Evolutionary conservation across 1,140 invertebrate genomes (phyloP), one percentile per base, ranked within the genome.

Genomic region (Caenorhabditis brenneri): DNA sequence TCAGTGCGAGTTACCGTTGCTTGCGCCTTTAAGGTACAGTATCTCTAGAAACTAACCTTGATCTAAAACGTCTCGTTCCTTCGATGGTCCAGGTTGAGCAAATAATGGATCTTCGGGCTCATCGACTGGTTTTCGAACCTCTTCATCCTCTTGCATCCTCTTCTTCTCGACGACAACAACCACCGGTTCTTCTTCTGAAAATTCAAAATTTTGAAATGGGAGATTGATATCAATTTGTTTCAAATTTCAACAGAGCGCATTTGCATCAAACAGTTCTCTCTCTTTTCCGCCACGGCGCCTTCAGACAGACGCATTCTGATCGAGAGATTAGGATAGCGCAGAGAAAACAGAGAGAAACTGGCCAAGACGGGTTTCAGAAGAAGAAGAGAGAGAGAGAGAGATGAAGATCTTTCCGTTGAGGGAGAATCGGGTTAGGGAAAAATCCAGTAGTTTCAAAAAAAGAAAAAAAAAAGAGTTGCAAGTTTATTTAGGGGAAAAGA

Each of bases 391-490:
- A 55, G 27, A 55, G 39, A 42, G 39, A 42, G 39, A 42, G 39
- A 42, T n/a, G n/a, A n/a, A n/a, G n/a, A n/a, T n/a, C n/a, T n/a
- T n/a, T 46, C 42, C 16, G 9, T 46, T 46, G 9, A 46, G 53
- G n/a, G 58, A 65, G 58, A n/a, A 65, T n/a, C n/a, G n/a, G n/a
- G n/a, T n/a, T 15, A 19, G n/a, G 19, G 22, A 22, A 22, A 48
- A 31, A 79, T 46, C 39, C 39, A 79, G 74, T 49, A 79, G 46
- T 22, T 46, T 22, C n/a, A n/a, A n/a, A n/a, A n/a, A n/a, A n/a
- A n/a, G n/a, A n/a, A n/a, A n/a, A n/a, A n/a, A 79, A 49, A 79
- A 48, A 27, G 74, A 48, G 39, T 46, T 46, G 46, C 74, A 46
- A 79, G 74, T 48, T 49, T 65, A 65, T 65, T 36, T 65, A 65